A percentile compares a stretch with the other conserved stretches of the same genome.
Evolutionary conservation across 2,888 invertebrate species (phyloP).

Genomic region (Halocaridina rubra): DNA sequence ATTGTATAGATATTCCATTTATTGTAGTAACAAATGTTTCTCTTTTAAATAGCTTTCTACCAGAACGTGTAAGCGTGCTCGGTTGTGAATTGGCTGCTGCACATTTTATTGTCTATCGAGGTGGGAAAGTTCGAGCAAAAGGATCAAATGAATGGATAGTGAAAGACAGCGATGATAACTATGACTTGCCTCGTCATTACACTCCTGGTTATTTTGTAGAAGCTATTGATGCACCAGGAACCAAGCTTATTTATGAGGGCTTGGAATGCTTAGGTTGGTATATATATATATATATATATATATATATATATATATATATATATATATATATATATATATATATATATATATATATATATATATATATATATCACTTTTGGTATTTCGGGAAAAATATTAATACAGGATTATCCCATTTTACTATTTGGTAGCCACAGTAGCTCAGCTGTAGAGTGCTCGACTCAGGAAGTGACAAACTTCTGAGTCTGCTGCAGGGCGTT

Average conservation of each 20-base stretch:
- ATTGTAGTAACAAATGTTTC: no score
- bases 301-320: slow-evolving; percentile 6
- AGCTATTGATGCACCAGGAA: slow-evolving; percentile 82
- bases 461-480: no score
- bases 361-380: no score
- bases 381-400: no score
- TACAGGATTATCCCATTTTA: no score
- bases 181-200: slow-evolving; percentile 74
- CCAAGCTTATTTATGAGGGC: slow-evolving; percentile 84
- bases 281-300: slow-evolving; percentile 7
- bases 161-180: slow-evolving; percentile 68
- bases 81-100: slow-evolving; percentile 88
- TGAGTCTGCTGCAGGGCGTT: no score
- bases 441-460: no score
- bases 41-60: slow-evolving; percentile 31
- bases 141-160: slow-evolving; percentile 72
- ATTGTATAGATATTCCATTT: no score
- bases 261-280: slow-evolving; percentile 76
- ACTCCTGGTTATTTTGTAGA: slow-evolving; percentile 77
- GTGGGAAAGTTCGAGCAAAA: slow-evolving; percentile 79
- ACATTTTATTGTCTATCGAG: slow-evolving; percentile 82
- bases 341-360: no score
- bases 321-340: slow-evolving; percentile 7
- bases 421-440: no score
- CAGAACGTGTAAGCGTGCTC: slow-evolving; percentile 57